Evolutionary conservation across 2,113 vertebrate genomes (phyloP).

Genomic region (Podilymbus podiceps): DNA sequence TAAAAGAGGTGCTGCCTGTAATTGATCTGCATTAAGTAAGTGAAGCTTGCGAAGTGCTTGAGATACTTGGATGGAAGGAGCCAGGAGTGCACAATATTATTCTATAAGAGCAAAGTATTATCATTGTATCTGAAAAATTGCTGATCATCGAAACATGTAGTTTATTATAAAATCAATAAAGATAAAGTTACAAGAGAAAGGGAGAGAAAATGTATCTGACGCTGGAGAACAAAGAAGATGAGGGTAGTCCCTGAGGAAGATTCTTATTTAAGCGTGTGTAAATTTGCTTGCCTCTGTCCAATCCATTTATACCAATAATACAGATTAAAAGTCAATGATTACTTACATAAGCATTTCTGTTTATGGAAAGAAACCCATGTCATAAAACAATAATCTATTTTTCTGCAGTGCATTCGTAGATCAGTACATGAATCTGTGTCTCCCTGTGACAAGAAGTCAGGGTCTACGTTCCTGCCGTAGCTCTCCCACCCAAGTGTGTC

Average conservation of each 20-base stretch:
- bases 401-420: background rate
- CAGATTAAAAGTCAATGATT: slow-evolving; percentile 60
- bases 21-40: slow-evolving; percentile 53
- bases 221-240: slow-evolving; percentile 49
- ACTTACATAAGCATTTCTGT: slow-evolving; percentile 45
- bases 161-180: slow-evolving; percentile 74
- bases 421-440: background rate
- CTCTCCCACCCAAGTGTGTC: background rate
- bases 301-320: slow-evolving; percentile 50
- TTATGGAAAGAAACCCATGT: background rate
- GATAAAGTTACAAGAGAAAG: slow-evolving; percentile 61
- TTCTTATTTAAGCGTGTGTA: slow-evolving; percentile 20
- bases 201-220: slow-evolving; percentile 42
- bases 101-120: slow-evolving; percentile 57
- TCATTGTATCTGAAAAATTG: slow-evolving; percentile 56
- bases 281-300: slow-evolving; percentile 49
- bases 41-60: slow-evolving; percentile 42
- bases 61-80: slow-evolving; percentile 27
- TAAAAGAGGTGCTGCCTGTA: slow-evolving; percentile 57
- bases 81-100: slow-evolving; percentile 58
- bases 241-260: slow-evolving; percentile 50
- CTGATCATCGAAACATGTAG: slow-evolving; percentile 60
- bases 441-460: background rate
- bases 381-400: background rate
- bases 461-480: background rate